Conservation (phyloP, 2,113 vertebrate genomes). For the Clupea harengus region DNA sequence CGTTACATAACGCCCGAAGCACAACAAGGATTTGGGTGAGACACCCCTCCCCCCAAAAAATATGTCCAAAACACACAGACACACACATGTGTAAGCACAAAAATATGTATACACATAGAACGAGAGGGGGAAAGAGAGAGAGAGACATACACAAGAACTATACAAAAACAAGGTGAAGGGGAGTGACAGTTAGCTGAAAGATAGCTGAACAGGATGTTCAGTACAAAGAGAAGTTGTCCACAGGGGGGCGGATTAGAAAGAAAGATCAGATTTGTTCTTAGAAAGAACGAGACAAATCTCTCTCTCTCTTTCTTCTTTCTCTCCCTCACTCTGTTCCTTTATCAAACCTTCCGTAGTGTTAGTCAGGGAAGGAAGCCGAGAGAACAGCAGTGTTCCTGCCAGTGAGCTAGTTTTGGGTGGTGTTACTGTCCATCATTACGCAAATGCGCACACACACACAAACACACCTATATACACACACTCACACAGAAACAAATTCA, state of each 20-base stretch:
- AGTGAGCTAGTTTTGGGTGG: background rate
- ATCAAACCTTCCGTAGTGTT: background rate
- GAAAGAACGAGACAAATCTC: background rate
- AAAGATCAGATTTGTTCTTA: background rate
- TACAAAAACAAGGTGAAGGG: background rate
- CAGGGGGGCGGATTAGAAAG: background rate
- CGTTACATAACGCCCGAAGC: conserved; percentile 32
- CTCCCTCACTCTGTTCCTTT: background rate
- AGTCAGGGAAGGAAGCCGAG: background rate
- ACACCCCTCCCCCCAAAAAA: background rate
- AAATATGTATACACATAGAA: background rate
- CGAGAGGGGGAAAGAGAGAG: no score
- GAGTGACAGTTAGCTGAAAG: background rate
- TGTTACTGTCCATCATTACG: background rate
- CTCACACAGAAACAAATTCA: background rate
- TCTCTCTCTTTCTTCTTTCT: background rate
- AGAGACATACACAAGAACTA: background rate
- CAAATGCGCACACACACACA: background rate
- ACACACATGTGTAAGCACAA: background rate
- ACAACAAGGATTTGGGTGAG: conserved; percentile 8
- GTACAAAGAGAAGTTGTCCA: background rate
- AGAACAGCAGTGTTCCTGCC: background rate
- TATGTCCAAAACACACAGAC: conserved; percentile 18
- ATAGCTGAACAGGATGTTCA: background rate
- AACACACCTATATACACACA: background rate